These are phyloP conservation scores for Phalacrocorax carbo DNA, from an alignment of 2,113 vertebrate genomes.

Conservation along the genomic window DNA sequence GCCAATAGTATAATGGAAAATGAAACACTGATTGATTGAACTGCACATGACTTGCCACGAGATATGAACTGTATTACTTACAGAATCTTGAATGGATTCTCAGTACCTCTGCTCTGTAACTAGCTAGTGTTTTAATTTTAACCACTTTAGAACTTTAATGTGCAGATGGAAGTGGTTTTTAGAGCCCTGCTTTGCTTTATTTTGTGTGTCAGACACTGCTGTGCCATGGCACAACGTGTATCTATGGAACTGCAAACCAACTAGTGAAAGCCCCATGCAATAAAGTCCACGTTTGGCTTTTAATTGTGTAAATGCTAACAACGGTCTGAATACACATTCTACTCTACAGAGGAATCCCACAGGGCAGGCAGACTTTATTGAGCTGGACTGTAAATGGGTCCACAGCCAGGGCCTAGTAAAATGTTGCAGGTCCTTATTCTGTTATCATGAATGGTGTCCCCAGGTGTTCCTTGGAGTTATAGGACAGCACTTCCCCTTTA, in stretches of 20 bases:
- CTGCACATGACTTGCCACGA: neutral
- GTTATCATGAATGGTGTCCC: neutral
- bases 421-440: neutral
- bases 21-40: neutral
- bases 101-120: neutral
- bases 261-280: neutral
- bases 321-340: neutral
- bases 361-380: neutral
- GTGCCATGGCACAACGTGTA: neutral
- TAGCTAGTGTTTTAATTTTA: neutral
- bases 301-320: neutral
- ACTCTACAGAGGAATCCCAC: neutral
- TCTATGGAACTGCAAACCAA: neutral
- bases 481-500: neutral
- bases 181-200: neutral
- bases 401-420: neutral
- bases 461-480: neutral
- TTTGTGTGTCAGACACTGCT: neutral
- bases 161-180: neutral
- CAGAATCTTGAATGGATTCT: neutral
- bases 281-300: neutral
- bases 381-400: neutral
- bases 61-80: neutral
- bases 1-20: slow-evolving; percentile 21
- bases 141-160: neutral